These are phyloP conservation scores for Sebastolobus altivelis DNA, from an alignment of 2,797 vertebrate species.

Conservation along the genomic window DNA sequence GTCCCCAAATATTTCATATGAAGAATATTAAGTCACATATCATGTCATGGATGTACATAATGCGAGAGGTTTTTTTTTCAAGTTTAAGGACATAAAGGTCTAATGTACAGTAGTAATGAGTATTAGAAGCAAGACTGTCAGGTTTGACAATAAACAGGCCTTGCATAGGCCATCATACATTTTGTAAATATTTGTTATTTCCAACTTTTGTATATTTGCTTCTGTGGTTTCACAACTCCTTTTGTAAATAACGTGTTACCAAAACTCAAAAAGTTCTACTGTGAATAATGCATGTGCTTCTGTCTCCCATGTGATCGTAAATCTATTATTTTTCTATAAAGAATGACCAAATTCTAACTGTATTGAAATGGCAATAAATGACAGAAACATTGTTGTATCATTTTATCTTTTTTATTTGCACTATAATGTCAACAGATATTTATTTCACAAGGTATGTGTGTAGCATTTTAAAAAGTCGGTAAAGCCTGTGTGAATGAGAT, in stretches of 20 bases:
- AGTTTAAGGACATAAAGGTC: neutral
- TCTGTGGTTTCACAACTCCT: neutral
- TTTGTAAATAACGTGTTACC: constrained; percentile 57
- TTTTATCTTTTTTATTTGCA: neutral
- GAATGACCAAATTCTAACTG: constrained; percentile 36
- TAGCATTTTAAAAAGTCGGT: neutral
- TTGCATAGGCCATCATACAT: neutral
- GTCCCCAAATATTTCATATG: neutral
- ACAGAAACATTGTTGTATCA: neutral
- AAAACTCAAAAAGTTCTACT: constrained; percentile 23
- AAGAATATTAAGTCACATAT: neutral
- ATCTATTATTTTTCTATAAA: constrained; percentile 74
- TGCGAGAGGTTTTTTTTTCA: neutral
- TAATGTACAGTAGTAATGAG: constrained; percentile 7
- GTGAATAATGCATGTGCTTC: constrained; percentile 29
- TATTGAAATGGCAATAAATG: constrained; percentile 55
- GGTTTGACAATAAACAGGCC: neutral
- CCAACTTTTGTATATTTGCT: constrained; percentile 66
- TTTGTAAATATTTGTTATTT: constrained; percentile 65
- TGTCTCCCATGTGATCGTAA: constrained; percentile 40
- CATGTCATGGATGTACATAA: constrained; percentile 23
- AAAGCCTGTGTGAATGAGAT: neutral
- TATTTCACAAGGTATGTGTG: neutral
- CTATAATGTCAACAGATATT: too few relatives aligned
- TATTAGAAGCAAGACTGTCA: neutral